A percentile compares a stretch with the other conserved stretches of the same genome.
phyloP scores from a whole-genome alignment of 2,113 vertebrate genomes.

The Scopus umbretta region DNA sequence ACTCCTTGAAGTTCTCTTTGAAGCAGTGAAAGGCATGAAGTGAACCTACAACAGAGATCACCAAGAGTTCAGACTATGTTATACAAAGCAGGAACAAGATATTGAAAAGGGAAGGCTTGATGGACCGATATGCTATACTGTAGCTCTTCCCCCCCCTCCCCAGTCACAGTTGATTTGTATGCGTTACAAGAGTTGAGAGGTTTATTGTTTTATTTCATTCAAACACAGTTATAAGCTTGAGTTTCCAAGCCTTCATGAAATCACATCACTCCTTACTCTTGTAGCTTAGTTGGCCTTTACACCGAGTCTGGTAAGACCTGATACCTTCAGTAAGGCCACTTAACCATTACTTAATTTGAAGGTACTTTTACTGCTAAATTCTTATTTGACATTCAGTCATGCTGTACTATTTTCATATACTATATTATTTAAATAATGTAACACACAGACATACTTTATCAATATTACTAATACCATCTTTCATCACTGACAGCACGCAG shows the following conservation, averaged over 20 bases:
- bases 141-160: rapidly evolving
- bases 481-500: background rate
- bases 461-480: background rate
- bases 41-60: background rate
- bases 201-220: background rate
- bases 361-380: background rate
- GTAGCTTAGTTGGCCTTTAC: background rate
- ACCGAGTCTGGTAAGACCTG: background rate
- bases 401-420: background rate
- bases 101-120: background rate
- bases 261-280: background rate
- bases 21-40: background rate
- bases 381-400: background rate
- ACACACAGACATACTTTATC: background rate
- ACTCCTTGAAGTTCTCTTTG: background rate
- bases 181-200: background rate
- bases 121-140: background rate
- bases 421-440: background rate
- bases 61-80: background rate
- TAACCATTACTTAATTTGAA: background rate
- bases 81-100: background rate
- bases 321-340: background rate
- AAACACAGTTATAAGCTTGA: background rate
- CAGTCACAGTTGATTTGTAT: background rate
- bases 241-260: background rate